phyloP scores from a whole-genome alignment of 2,113 vertebrate species.

The Ciconia stormi region DNA sequence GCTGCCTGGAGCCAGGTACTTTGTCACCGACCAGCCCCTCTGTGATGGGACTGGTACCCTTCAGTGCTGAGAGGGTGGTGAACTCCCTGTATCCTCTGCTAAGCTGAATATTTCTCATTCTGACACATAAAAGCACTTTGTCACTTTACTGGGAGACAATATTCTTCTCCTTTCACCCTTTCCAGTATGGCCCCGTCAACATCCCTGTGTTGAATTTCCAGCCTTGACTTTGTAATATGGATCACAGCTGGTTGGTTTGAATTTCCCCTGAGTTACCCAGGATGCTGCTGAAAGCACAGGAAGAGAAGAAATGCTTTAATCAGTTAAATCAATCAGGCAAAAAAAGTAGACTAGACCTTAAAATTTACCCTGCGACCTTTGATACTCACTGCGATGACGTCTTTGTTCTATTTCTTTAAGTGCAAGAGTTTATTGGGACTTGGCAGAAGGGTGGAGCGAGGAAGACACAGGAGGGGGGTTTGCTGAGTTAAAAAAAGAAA shows the following conservation, averaged over 20 bases:
- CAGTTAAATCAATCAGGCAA: not conserved
- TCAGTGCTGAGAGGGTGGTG: not conserved
- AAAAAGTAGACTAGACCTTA: slow-evolving; percentile 16
- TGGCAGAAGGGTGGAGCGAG: slow-evolving; percentile 16
- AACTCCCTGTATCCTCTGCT: not conserved
- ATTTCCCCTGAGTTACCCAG: slow-evolving; percentile 57
- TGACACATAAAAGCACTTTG: not conserved
- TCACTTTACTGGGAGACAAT: not conserved
- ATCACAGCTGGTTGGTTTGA: slow-evolving; percentile 60
- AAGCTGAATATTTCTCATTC: not conserved
- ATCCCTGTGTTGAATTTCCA: slow-evolving; percentile 37
- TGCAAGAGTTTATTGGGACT: slow-evolving; percentile 10
- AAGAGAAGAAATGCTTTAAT: slow-evolving; percentile 53
- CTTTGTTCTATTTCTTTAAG: slow-evolving; percentile 16
- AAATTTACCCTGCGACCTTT: slow-evolving; percentile 18
- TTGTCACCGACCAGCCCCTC: not conserved
- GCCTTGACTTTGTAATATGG: slow-evolving; percentile 12
- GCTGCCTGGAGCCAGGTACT: not conserved
- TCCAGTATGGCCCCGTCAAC: not conserved
- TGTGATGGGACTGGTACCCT: not conserved
- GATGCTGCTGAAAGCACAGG: slow-evolving; percentile 35
- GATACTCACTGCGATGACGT: not conserved
- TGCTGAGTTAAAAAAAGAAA: not conserved
- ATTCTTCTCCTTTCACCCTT: slow-evolving; percentile 1
- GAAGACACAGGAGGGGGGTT: not conserved